These are phyloP conservation scores for Anser brachyrhynchus DNA, from an alignment of 2,113 vertebrate species.

Conservation along the genomic window DNA sequence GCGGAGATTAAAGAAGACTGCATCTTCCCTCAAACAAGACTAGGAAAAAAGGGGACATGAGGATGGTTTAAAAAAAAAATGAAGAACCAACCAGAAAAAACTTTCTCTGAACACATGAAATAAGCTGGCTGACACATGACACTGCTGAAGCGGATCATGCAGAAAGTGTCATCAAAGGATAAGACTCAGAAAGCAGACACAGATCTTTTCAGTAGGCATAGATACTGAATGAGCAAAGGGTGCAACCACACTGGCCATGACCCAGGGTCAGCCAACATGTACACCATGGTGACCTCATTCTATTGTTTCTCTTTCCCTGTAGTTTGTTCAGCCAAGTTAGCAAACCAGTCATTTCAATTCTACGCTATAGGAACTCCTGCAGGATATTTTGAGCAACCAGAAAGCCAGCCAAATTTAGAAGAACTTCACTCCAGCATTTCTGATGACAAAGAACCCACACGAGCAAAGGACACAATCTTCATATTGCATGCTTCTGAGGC, in stretches of 20 bases:
- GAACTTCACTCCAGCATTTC: neutral
- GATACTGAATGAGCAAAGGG: constrained; percentile 9
- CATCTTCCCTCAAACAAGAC: neutral
- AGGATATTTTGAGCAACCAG: neutral
- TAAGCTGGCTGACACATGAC: neutral
- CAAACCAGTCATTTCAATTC: neutral
- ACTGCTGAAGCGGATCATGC: neutral
- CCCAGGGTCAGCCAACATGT: neutral
- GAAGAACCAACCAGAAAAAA: neutral
- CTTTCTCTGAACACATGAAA: neutral
- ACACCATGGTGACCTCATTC: neutral
- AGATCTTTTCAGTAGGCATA: neutral
- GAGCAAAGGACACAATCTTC: neutral
- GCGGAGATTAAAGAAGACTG: neutral
- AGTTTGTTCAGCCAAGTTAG: neutral
- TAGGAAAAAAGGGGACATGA: neutral
- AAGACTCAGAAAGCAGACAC: neutral
- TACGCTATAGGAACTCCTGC: neutral
- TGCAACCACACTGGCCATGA: neutral
- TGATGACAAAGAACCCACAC: neutral
- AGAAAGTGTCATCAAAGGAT: neutral
- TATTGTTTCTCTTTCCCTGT: neutral
- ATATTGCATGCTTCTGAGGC: neutral
- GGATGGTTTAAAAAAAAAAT: neutral
- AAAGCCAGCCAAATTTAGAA: neutral